Conservation (phyloP, 2,113 vertebrate species). For the Myanophis thanlyinensis region DNA sequence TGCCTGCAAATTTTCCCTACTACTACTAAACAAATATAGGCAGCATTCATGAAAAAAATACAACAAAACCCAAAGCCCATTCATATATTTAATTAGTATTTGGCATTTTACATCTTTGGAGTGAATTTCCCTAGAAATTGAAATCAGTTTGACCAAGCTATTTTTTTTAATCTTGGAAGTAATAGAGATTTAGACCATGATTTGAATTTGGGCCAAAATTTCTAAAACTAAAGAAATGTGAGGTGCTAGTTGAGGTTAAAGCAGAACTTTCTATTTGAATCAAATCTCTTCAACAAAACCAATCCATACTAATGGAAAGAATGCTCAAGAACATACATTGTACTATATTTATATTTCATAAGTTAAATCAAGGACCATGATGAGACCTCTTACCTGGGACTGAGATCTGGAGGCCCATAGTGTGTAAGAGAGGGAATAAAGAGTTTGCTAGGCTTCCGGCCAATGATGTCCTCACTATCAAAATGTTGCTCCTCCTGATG, state of each 20-base stretch:
- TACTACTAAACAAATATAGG: neutral
- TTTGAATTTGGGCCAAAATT: neutral
- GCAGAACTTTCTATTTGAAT: neutral
- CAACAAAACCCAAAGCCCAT: neutral
- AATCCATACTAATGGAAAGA: neutral
- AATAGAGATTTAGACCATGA: neutral
- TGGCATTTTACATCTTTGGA: neutral
- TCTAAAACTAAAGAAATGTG: neutral
- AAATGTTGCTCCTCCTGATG: constrained; percentile 50
- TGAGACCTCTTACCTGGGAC: constrained; percentile 79
- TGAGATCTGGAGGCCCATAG: constrained; percentile 82
- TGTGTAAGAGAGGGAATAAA: constrained; percentile 82
- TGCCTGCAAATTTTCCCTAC: neutral
- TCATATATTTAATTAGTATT: neutral
- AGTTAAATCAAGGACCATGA: neutral
- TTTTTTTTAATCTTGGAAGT: neutral
- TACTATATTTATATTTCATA: neutral
- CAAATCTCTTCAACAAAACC: neutral
- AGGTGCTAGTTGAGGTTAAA: neutral
- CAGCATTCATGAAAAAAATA: neutral
- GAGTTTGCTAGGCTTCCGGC: constrained; percentile 77
- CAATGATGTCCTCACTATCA: neutral
- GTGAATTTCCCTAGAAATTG: neutral
- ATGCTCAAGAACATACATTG: neutral
- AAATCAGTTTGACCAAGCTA: neutral